Conservation (phyloP, 2,797 vertebrate species). For the Clarias laeviceps region DNA sequence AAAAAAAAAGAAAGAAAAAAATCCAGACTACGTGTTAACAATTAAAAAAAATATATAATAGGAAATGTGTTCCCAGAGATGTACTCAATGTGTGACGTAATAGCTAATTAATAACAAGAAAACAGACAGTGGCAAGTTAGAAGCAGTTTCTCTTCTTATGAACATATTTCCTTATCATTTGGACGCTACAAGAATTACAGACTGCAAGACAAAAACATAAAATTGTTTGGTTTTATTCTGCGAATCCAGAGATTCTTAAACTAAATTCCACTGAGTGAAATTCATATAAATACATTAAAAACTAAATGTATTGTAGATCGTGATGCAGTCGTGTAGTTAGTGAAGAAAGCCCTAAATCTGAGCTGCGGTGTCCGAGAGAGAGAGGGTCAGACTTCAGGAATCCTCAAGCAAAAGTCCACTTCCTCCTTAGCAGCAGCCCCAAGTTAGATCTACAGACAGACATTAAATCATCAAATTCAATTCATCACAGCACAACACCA, state of each 20-base stretch:
- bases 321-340: conserved; percentile 54
- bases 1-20: neutral
- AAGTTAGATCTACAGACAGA: conserved; percentile 64
- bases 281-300: conserved; percentile 80
- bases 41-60: neutral
- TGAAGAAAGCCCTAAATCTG: conserved; percentile 34
- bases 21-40: neutral
- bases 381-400: conserved; percentile 21
- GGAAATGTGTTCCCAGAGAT: neutral
- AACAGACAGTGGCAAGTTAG: conserved; percentile 35
- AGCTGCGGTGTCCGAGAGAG: conserved; percentile 35
- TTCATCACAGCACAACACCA: neutral
- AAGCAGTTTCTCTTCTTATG: conserved; percentile 7
- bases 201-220: conserved; percentile 63
- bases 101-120: neutral
- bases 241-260: conserved; percentile 76
- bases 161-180: conserved; percentile 41
- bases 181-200: conserved; percentile 55
- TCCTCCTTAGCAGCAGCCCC: conserved; percentile 56
- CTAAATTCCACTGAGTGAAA: conserved; percentile 78
- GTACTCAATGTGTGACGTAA: neutral
- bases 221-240: conserved; percentile 71
- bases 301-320: conserved; percentile 55
- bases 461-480: neutral
- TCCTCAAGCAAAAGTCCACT: conserved; percentile 58